These are phyloP conservation scores for Felis chaus DNA, from an alignment of 2,113 vertebrate species.

Conservation along the genomic window DNA sequence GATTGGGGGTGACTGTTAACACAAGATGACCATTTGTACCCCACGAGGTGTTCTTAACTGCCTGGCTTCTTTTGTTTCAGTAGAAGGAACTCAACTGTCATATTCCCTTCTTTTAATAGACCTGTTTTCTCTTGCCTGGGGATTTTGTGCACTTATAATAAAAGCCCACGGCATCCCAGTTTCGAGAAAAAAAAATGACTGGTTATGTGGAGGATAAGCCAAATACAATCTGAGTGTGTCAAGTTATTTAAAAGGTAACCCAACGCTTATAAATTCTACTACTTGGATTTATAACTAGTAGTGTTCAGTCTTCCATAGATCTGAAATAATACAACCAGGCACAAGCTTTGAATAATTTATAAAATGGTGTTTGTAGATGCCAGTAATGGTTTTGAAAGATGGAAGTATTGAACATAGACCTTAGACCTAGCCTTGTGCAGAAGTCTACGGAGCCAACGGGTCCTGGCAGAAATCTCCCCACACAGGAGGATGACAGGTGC, in stretches of 20 bases:
- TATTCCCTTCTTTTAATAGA: neutral
- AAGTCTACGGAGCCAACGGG: neutral
- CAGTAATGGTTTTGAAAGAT: neutral
- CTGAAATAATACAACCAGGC: slow-evolving; percentile 10
- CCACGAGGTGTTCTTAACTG: neutral
- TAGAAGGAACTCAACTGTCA: neutral
- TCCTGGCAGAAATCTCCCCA: neutral
- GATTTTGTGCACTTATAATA: neutral
- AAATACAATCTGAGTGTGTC: neutral
- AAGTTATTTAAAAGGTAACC: slow-evolving; percentile 26
- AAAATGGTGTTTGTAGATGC: slow-evolving; percentile 8
- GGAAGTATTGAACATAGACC: neutral
- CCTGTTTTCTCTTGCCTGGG: neutral
- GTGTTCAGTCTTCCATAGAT: neutral
- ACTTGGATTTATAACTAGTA: neutral
- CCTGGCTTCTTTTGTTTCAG: neutral
- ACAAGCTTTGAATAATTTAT: slow-evolving; percentile 5
- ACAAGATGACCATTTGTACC: neutral
- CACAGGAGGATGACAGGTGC: neutral
- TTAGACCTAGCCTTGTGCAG: neutral
- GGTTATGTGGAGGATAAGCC: neutral
- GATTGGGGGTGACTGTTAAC: neutral
- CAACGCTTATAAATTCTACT: neutral
- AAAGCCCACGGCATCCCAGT: neutral
- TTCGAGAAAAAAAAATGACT: neutral